Evolutionary conservation across 2,888 invertebrate genomes (phyloP).

Genomic region (Leptopilina syphax): DNA sequence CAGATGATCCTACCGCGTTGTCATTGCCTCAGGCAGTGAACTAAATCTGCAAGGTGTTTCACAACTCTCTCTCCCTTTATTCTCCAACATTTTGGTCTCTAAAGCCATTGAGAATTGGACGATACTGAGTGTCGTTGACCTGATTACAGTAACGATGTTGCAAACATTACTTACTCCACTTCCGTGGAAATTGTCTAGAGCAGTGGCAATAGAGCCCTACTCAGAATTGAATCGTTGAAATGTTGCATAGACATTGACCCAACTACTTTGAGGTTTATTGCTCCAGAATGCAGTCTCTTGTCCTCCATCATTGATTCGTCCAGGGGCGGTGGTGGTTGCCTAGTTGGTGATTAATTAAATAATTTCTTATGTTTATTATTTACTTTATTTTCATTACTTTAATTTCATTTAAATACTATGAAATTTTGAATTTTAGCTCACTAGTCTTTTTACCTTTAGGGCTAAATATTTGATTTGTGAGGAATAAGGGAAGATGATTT

Average conservation of each 20-base stretch:
- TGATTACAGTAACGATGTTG: conserved; percentile 34
- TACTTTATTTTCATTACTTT: too few species aligned
- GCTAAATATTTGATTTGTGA: too few species aligned
- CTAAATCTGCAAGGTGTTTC: conserved; percentile 33
- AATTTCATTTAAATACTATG: too few species aligned
- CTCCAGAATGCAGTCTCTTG: background rate
- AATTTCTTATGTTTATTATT: too few species aligned
- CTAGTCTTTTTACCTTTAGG: too few species aligned
- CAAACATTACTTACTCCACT: conserved; percentile 26
- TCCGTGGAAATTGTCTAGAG: background rate
- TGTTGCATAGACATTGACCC: background rate
- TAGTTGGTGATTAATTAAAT: too few species aligned
- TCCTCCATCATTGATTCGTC: background rate
- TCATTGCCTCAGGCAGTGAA: conserved; percentile 19
- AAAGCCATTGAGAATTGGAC: conserved; percentile 14
- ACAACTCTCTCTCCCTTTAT: conserved; percentile 16
- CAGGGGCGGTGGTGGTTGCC: too few species aligned
- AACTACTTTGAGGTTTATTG: conserved; percentile 7
- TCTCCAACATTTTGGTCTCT: background rate
- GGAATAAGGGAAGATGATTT: too few species aligned
- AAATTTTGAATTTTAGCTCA: too few species aligned
- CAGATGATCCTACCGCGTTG: conserved; percentile 15
- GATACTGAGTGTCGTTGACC: conserved; percentile 29
- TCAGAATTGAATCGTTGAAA: conserved; percentile 1
- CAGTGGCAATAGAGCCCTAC: background rate